Percentiles rank a stretch among this genome's conserved stretches.
Conservation (phyloP, 2,113 vertebrate genomes). For the Perognathus longimembris region DNA sequence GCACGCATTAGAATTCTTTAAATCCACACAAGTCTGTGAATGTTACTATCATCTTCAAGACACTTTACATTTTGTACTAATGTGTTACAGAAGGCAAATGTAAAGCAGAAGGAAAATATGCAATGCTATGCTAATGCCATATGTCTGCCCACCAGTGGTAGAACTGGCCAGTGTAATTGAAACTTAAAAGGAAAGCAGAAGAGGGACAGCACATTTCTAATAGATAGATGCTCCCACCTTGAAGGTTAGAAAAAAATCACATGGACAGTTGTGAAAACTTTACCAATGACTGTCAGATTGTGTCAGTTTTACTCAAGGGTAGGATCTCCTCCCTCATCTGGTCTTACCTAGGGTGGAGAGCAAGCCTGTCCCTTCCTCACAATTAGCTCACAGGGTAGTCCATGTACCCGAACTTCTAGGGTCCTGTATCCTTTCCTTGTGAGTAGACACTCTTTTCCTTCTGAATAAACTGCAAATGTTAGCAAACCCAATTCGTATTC, state of each 20-base stretch:
- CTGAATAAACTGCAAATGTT: neutral
- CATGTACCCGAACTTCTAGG: neutral
- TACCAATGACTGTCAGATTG: neutral
- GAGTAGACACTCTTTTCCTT: conserved; percentile 21
- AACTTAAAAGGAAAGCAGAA: neutral
- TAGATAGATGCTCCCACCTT: neutral
- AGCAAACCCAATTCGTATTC: neutral
- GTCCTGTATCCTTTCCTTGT: neutral
- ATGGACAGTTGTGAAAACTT: neutral
- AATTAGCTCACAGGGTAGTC: neutral
- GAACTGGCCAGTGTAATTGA: neutral
- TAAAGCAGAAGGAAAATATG: neutral
- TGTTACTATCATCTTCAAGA: neutral
- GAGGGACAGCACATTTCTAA: neutral
- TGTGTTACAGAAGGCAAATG: neutral
- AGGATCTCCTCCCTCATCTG: neutral
- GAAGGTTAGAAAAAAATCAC: neutral
- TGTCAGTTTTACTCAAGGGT: neutral
- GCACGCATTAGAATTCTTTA: neutral
- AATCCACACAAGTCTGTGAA: neutral
- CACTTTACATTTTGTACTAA: neutral
- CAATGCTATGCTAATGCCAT: neutral
- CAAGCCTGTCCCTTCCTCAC: neutral
- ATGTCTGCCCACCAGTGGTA: neutral
- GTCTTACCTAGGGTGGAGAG: neutral